Percentiles rank a stretch among this genome's conserved stretches.
Conservation (phyloP, 1,140 invertebrate species). For the Drosophila murphyi region DNA sequence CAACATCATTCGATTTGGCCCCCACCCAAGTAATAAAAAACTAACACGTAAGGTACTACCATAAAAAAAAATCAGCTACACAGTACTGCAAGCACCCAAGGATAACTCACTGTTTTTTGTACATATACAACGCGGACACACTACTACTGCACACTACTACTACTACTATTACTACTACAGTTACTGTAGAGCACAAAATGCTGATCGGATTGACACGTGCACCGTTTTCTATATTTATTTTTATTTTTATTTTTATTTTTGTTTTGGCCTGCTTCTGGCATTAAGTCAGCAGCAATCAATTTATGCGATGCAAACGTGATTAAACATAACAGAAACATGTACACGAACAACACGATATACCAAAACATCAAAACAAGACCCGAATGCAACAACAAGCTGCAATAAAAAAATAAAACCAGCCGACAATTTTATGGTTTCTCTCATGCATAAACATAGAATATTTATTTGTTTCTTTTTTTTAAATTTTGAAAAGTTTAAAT, state of each 20-base stretch:
- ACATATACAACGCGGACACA: conserved; percentile 16
- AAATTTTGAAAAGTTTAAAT: conserved; percentile 4
- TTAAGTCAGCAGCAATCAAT: conserved; percentile 64
- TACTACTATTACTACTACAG: conserved; percentile 25
- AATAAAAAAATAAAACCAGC: conserved; percentile 25
- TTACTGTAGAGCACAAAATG: conserved; percentile 29
- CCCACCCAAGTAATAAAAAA: conserved; percentile 20
- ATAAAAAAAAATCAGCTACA: conserved; percentile 10
- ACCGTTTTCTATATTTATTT: conserved; percentile 36
- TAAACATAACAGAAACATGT: conserved; percentile 46
- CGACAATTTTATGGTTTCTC: conserved; percentile 27
- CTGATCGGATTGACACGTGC: conserved; percentile 52
- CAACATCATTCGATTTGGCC: conserved; percentile 37
- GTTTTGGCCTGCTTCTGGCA: conserved; percentile 55
- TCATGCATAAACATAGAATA: conserved; percentile 18
- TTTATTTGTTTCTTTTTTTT: conserved; percentile 5
- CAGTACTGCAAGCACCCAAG: conserved; percentile 8
- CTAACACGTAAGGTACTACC: conserved; percentile 1
- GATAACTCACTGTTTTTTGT: neutral
- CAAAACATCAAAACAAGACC: conserved; percentile 25
- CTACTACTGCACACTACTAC: neutral
- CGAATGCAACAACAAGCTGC: conserved; percentile 41
- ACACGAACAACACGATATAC: conserved; percentile 38
- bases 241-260: too few species aligned
- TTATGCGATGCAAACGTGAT: conserved; percentile 70